phyloP scores from a whole-genome alignment of 64 coral and sea anemone genomes.

The Pocillopora damicornis region DNA sequence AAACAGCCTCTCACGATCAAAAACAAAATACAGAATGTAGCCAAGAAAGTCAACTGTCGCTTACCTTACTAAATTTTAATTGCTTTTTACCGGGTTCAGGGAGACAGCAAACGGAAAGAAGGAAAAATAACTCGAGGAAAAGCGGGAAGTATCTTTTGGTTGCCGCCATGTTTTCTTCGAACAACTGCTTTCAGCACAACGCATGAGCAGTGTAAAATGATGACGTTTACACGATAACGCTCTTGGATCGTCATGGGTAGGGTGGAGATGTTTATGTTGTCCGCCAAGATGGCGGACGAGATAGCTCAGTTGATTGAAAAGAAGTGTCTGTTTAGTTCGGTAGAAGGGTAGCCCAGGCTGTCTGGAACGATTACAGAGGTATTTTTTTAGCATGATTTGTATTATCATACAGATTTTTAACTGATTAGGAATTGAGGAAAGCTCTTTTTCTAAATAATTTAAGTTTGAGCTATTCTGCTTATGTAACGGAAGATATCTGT shows the following conservation, averaged over 20 bases:
- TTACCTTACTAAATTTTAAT: constrained; percentile 31
- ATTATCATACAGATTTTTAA: too few species aligned
- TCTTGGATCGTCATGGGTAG: not conserved
- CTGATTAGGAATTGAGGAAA: too few species aligned
- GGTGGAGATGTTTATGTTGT: not conserved
- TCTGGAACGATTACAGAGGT: too few species aligned
- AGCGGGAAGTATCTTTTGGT: not conserved
- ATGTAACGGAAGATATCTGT: too few species aligned
- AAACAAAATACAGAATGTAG: constrained; percentile 10
- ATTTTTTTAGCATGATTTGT: too few species aligned
- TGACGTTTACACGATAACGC: constrained; percentile 18
- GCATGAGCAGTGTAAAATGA: not conserved
- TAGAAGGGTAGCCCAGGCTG: too few species aligned
- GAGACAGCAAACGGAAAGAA: constrained; percentile 3
- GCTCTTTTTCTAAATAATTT: too few species aligned
- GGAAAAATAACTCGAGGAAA: constrained; percentile 23
- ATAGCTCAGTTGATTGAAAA: not conserved
- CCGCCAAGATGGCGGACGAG: not conserved
- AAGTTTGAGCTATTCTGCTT: too few species aligned
- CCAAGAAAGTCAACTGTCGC: not conserved
- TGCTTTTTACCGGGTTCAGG: constrained; percentile 50
- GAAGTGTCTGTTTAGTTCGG: not conserved
- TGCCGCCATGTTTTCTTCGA: constrained; percentile 61
- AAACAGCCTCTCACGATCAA: not conserved
- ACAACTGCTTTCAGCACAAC: not conserved